Conservation (phyloP, 2,797 vertebrate species). For the Carapus acus region DNA sequence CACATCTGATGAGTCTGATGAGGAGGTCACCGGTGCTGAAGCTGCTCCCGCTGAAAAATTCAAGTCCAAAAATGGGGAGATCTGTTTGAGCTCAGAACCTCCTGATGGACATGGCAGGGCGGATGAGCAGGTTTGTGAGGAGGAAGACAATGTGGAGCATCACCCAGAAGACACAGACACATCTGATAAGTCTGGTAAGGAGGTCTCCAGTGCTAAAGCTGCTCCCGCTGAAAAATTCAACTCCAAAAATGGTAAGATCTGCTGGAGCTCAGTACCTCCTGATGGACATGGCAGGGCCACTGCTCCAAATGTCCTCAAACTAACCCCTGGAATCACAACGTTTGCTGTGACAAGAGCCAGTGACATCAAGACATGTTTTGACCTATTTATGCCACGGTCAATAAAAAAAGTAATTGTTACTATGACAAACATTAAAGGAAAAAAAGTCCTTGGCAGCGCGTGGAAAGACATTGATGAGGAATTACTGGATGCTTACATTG, state of each 20-base stretch:
- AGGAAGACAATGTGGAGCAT: no score
- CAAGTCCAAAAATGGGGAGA: constrained; percentile 11
- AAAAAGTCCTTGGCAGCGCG: not conserved
- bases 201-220: not conserved
- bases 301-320: constrained; percentile 2
- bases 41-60: constrained; percentile 13
- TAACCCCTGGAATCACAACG: constrained; percentile 9
- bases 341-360: constrained; percentile 11
- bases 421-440: constrained; percentile 5
- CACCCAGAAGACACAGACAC: no score
- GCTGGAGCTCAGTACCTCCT: constrained; percentile 10
- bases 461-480: constrained; percentile 1
- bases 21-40: constrained; percentile 1
- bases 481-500: constrained; percentile 3
- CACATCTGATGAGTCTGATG: constrained; percentile 10
- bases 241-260: constrained; percentile 10
- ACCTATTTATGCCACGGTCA: constrained; percentile 16
- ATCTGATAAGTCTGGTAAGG: no score
- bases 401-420: constrained; percentile 3
- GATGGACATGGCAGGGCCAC: not conserved
- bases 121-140: no score
- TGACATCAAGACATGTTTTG: constrained; percentile 15
- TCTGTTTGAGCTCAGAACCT: constrained; percentile 9
- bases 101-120: not conserved
- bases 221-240: constrained; percentile 14